phyloP scores from a whole-genome alignment of 30 jellyfish, hydroid and myxozoan genomes.

The Catostylus mosaicus region DNA sequence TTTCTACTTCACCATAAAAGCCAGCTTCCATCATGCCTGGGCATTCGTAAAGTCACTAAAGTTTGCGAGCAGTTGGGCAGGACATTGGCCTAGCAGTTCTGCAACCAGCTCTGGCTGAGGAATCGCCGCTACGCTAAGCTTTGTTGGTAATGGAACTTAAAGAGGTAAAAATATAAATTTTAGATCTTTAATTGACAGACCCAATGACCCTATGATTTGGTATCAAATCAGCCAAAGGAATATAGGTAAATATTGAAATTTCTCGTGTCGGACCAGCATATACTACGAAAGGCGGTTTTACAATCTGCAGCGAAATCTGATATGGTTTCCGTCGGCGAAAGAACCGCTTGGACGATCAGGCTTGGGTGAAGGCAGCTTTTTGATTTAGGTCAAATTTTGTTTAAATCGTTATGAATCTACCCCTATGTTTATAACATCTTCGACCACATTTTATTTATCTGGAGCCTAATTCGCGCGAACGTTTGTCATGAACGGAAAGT shows the following conservation, averaged over 20 bases:
- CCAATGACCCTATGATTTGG: too few species aligned
- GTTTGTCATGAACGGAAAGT: too few species aligned
- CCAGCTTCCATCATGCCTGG: constrained; percentile 22
- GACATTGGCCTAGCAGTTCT: constrained; percentile 74
- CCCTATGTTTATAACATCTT: too few species aligned
- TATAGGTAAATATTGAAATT: too few species aligned
- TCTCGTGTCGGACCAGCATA: too few species aligned
- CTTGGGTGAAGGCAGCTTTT: not conserved
- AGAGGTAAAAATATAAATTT: constrained; percentile 41
- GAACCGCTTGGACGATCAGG: not conserved
- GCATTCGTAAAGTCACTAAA: constrained; percentile 31
- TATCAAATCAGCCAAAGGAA: too few species aligned
- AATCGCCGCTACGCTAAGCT: constrained; percentile 56
- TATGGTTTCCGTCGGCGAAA: constrained; percentile 12
- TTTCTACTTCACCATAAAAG: constrained; percentile 14
- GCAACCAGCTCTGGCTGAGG: constrained; percentile 76
- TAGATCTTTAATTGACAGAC: not conserved
- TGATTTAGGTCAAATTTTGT: too few species aligned
- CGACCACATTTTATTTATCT: too few species aligned
- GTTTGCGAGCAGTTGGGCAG: constrained; percentile 79
- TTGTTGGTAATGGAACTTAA: constrained; percentile 45
- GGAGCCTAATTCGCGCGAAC: too few species aligned
- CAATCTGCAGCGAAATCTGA: constrained; percentile 19
- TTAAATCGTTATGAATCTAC: too few species aligned
- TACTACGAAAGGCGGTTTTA: not conserved